Base-by-base conservation (phyloP, 1,140 invertebrate species). In the Berghia stephanieae region DNA sequence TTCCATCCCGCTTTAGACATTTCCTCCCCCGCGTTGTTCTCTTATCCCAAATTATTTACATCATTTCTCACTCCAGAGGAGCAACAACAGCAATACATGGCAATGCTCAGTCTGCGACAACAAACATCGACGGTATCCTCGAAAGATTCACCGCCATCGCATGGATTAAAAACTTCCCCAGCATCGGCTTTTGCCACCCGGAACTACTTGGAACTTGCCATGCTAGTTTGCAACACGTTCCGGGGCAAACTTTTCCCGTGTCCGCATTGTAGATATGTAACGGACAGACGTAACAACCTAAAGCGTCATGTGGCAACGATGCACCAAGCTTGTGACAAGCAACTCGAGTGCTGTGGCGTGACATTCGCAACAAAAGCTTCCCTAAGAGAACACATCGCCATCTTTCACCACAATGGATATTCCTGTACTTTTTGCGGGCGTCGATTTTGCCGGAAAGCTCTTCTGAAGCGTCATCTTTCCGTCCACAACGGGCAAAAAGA, bases 211-310 rank as follows among this genome's bases (percentile, higher is more conserved):
- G 86, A 87, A 67, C 78, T 87, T 18, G 86, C 86, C 24, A 87
- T 87, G 86, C 78, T 87, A 10, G 86, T 87, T 10, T 87, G 86
- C 66, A 86, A 86, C 73, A 87, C 86, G 10, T 87, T 87, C 67
- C 77, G 86, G n/a, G 85, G 86, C 10, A 89, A 88, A 73, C 76
- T 88, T 8, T 87, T 88, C 68, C 86, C 85, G 0, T 89, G 88
- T 67, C 83, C 86, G 0, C 86, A 88, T 75, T 91, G 90, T 71
- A 79, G 86, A 3, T 91, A 91, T 80, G 83, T 86, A n/a, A 91
- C 90, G 0, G 89, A 91, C 75, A 81, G 90, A n/a, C 80, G 89
- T 40, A 91, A 91, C 81, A 91, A 91, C 79, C 83, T 91, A 16
- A 90, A 90, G 78, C 83, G 90, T n/a, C 90, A 91, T 78, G 86